Conservation (phyloP, 30 jellyfish, hydroid and myxozoan species). For the Hydractinia symbiolongicarpus region DNA sequence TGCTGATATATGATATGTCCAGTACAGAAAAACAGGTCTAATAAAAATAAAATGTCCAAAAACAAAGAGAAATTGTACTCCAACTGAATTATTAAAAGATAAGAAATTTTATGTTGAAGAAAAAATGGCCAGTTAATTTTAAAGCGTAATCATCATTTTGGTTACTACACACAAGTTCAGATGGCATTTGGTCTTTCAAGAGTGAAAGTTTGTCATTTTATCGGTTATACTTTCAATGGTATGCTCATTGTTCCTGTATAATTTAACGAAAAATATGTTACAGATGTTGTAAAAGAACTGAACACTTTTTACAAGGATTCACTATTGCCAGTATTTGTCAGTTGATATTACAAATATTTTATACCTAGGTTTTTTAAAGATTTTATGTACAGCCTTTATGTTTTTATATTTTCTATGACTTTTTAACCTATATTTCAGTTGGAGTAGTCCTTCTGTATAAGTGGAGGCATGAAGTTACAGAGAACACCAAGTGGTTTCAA, state of each 20-base stretch:
- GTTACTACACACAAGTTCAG: constrained; percentile 49
- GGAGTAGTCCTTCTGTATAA: too few species aligned
- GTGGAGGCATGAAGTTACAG: too few species aligned
- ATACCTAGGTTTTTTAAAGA: too few species aligned
- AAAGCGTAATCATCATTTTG: constrained; percentile 30
- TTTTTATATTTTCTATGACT: too few species aligned
- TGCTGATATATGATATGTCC: neutral
- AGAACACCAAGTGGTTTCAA: too few species aligned
- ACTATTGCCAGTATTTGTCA: neutral
- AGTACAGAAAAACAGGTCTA: neutral
- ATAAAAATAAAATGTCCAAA: neutral
- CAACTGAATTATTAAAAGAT: neutral
- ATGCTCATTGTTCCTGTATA: constrained; percentile 26
- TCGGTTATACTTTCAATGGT: constrained; percentile 44
- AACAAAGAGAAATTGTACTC: neutral
- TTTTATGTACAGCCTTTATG: too few species aligned
- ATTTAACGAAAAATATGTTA: constrained; percentile 17
- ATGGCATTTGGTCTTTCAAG: constrained; percentile 46
- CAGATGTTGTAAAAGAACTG: constrained; percentile 6
- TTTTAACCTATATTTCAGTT: too few species aligned
- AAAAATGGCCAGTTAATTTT: constrained; percentile 32
- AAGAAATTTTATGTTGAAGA: too few species aligned
- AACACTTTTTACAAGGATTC: neutral
- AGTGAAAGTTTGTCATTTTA: neutral
- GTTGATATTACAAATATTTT: too few species aligned